Evolutionary conservation across 2,888 invertebrate genomes (phyloP).

Genomic region (Metallyticus violacea): DNA sequence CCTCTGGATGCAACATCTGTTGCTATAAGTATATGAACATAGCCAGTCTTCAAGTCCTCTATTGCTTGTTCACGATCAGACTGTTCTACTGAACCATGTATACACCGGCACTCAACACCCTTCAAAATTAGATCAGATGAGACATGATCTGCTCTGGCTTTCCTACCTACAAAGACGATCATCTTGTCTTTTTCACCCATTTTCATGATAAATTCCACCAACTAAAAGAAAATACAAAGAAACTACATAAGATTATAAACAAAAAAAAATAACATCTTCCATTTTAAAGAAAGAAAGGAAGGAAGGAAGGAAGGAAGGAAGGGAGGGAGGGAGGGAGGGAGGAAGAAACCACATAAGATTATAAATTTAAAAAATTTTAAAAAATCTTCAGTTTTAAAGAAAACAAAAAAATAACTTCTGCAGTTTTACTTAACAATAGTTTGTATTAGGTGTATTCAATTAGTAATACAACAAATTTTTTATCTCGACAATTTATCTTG

Average conservation of each 20-base stretch:
- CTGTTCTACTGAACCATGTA: constrained; percentile 86
- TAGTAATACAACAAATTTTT: too few species aligned
- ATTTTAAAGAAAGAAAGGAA: not conserved
- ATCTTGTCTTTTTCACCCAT: constrained; percentile 78
- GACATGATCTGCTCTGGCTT: constrained; percentile 78
- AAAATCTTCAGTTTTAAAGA: too few species aligned
- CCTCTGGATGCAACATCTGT: constrained; percentile 96
- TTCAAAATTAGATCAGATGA: constrained; percentile 72
- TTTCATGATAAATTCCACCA: constrained; percentile 65
- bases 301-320: too few species aligned
- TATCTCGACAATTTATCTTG: too few species aligned
- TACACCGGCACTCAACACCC: constrained; percentile 69
- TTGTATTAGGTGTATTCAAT: too few species aligned
- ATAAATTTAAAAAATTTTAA: too few species aligned
- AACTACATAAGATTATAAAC: not conserved
- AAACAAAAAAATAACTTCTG: too few species aligned
- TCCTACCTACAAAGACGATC: constrained; percentile 88
- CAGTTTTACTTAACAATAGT: too few species aligned
- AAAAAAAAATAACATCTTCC: not conserved
- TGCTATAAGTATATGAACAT: constrained; percentile 80
- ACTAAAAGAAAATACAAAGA: constrained; percentile 44
- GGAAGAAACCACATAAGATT: too few species aligned
- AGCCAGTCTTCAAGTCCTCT: constrained; percentile 75
- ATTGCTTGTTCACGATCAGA: constrained; percentile 77
- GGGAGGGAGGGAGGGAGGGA: too few species aligned